phyloP scores from a whole-genome alignment of 2,888 invertebrate species.

The Scaptomyza tumidula region DNA sequence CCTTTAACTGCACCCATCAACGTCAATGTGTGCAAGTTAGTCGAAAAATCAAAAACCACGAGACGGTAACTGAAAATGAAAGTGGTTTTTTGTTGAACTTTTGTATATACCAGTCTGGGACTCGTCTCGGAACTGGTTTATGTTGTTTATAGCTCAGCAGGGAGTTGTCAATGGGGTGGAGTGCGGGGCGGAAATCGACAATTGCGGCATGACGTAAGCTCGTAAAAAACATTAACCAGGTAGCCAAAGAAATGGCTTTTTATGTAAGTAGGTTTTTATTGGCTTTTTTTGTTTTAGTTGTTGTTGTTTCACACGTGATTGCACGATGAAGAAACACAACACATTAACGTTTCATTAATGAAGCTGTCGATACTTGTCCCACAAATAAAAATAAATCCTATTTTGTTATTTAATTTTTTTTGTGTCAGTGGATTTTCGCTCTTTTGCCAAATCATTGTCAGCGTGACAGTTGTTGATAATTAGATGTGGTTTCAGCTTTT shows the following conservation, averaged over 20 bases:
- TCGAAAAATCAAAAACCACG: slow-evolving; percentile 36
- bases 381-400: slow-evolving; percentile 16
- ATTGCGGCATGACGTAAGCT: slow-evolving; percentile 63
- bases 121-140: slow-evolving; percentile 63
- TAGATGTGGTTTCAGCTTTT: slow-evolving; percentile 18
- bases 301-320: slow-evolving; percentile 34
- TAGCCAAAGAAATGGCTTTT: slow-evolving; percentile 51
- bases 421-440: slow-evolving; percentile 35
- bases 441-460: slow-evolving; percentile 11
- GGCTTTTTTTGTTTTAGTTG: slow-evolving; percentile 22
- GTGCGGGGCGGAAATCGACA: slow-evolving; percentile 26
- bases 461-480: slow-evolving; percentile 43
- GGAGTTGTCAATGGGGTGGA: slow-evolving; percentile 6
- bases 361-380: slow-evolving; percentile 36
- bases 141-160: slow-evolving; percentile 4
- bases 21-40: slow-evolving; percentile 12
- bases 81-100: slow-evolving; percentile 55
- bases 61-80: slow-evolving; percentile 62
- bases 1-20: background rate
- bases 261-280: slow-evolving; percentile 44
- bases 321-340: slow-evolving; percentile 2
- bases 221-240: slow-evolving; percentile 31
- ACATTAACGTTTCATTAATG: slow-evolving; percentile 1
- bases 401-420: background rate
- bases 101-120: slow-evolving; percentile 38